A percentile compares a stretch with the other conserved stretches of the same genome.
Evolutionary conservation across 2,888 invertebrate genomes (phyloP).

Genomic region (Magallana nippona): DNA sequence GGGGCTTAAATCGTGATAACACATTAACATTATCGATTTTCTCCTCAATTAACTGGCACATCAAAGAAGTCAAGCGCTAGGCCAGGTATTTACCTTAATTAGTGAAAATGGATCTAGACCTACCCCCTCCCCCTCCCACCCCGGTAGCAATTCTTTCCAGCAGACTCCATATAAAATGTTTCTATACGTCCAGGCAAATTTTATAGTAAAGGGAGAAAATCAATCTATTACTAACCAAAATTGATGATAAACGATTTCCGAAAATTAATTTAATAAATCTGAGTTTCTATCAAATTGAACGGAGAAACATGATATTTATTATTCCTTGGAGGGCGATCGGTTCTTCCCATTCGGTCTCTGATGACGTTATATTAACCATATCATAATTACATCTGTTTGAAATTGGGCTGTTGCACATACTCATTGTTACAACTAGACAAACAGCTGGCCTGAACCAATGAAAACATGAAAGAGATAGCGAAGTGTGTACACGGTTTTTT

Average conservation of each 20-base stretch:
- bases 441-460: not conserved
- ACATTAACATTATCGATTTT: not conserved
- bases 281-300: slow-evolving; percentile 29
- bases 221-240: slow-evolving; percentile 16
- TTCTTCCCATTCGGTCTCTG: slow-evolving; percentile 3
- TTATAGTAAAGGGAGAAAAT: not conserved
- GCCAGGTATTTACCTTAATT: not conserved
- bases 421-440: not conserved
- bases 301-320: slow-evolving; percentile 29
- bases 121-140: too few species aligned
- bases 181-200: not conserved
- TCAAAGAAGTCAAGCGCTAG: not conserved
- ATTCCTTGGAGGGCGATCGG: slow-evolving; percentile 1
- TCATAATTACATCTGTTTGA: slow-evolving; percentile 29
- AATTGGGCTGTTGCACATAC: slow-evolving; percentile 29
- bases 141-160: too few species aligned
- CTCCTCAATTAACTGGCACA: not conserved
- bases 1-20: not conserved
- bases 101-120: not conserved
- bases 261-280: slow-evolving; percentile 35
- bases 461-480: not conserved
- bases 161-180: too few species aligned
- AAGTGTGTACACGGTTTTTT: not conserved
- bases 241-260: slow-evolving; percentile 31
- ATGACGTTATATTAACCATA: slow-evolving; percentile 21